phyloP scores from a whole-genome alignment of 1,140 invertebrate genomes.

The Stegodyphus dumicola region DNA sequence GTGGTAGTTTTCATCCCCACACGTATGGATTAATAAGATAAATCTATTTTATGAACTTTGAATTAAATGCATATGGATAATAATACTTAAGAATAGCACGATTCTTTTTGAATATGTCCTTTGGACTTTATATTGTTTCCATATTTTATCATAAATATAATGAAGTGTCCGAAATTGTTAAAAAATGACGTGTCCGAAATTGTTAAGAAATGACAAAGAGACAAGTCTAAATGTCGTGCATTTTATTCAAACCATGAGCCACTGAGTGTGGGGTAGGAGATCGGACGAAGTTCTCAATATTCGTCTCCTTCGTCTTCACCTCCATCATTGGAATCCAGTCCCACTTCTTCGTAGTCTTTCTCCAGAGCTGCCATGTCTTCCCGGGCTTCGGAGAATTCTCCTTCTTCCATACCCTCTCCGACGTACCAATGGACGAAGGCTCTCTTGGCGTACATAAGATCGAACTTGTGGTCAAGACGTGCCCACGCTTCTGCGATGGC shows the following conservation, averaged over 20 bases:
- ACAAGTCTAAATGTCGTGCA: no score
- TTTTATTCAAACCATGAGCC: neutral
- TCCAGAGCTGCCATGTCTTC: conserved; percentile 74
- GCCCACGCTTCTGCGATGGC: conserved; percentile 81
- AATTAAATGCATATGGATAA: no score
- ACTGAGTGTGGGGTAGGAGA: neutral
- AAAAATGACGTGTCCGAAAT: no score
- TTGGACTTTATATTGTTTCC: no score
- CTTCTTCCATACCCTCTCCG: conserved; percentile 65
- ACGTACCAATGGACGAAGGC: conserved; percentile 70
- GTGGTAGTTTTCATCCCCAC: no score
- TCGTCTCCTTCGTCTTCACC: conserved; percentile 71
- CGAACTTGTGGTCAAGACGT: conserved; percentile 74
- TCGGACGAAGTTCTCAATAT: conserved; percentile 59
- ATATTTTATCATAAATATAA: no score
- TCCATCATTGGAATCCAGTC: conserved; percentile 73
- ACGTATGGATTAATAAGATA: no score
- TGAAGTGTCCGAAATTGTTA: no score
- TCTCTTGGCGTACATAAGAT: conserved; percentile 73
- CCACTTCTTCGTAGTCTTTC: conserved; percentile 75
- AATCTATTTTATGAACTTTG: no score
- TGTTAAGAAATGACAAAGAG: no score
- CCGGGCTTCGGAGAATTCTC: conserved; percentile 69
- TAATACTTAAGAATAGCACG: no score
- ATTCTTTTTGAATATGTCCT: no score